Conservation (phyloP, 2,113 vertebrate species). For the Alouatta palliata region DNA sequence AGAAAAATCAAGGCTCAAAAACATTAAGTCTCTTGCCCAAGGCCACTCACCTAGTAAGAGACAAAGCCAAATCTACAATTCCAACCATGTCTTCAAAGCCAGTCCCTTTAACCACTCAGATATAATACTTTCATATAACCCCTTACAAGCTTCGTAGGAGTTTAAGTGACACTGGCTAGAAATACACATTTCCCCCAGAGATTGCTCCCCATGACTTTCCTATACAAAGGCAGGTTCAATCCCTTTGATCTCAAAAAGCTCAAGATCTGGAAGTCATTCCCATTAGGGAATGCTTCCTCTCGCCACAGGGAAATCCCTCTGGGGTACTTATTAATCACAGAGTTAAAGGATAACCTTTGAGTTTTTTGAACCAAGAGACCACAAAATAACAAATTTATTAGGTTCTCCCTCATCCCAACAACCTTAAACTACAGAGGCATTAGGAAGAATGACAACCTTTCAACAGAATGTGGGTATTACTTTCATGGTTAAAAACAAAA, state of each 20-base stretch:
- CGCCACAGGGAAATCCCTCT: background rate
- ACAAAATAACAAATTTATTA: background rate
- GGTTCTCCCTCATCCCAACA: background rate
- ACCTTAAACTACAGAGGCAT: background rate
- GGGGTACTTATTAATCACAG: conserved; percentile 30
- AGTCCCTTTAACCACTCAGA: background rate
- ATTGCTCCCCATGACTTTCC: background rate
- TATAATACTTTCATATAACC: background rate
- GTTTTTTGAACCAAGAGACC: background rate
- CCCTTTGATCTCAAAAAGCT: conserved; percentile 11
- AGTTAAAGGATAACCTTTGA: conserved; percentile 38
- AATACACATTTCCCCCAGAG: conserved; percentile 26
- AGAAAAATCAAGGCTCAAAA: background rate
- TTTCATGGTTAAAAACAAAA: conserved; percentile 26
- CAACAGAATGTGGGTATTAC: background rate
- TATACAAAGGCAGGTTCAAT: background rate
- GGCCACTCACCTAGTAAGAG: background rate
- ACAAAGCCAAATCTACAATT: background rate
- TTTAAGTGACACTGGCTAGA: background rate
- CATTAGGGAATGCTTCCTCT: background rate
- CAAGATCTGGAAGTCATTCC: background rate
- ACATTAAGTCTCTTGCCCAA: background rate
- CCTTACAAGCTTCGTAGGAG: background rate
- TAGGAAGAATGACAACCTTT: background rate
- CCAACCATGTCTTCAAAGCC: background rate